These are phyloP conservation scores for Amphipyra berbera DNA, from an alignment of 2,888 invertebrate species.

Conservation along the genomic window DNA sequence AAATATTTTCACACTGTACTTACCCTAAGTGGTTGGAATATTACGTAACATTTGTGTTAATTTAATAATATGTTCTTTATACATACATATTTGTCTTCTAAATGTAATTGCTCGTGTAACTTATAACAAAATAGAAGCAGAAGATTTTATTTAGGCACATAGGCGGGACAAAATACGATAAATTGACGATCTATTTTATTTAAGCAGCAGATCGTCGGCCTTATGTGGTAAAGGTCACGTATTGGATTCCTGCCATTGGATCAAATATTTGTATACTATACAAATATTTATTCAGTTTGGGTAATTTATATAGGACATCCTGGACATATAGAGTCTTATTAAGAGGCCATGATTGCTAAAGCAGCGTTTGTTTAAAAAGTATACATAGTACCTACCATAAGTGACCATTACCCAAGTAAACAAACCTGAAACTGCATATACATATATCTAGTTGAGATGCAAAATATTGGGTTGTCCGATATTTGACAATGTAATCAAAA, in stretches of 20 bases:
- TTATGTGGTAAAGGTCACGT: no score
- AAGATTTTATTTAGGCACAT: not conserved
- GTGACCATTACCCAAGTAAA: no score
- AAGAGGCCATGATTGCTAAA: no score
- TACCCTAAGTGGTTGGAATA: slow-evolving; percentile 43
- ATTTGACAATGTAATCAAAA: slow-evolving; percentile 42
- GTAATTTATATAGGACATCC: no score
- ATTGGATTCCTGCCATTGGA: not conserved
- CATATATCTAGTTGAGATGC: slow-evolving; percentile 10
- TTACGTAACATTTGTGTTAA: slow-evolving; percentile 44
- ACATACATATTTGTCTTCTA: slow-evolving; percentile 7
- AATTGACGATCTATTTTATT: no score
- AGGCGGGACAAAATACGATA: no score
- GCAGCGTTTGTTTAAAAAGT: no score
- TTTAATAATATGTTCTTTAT: slow-evolving; percentile 24
- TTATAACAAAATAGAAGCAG: not conserved
- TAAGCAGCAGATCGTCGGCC: no score
- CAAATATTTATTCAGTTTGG: not conserved
- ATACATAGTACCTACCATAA: no score
- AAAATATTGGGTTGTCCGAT: slow-evolving; percentile 33
- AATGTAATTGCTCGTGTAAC: slow-evolving; percentile 5
- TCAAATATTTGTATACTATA: not conserved
- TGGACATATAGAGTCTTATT: no score
- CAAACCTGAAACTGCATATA: slow-evolving; percentile 7
- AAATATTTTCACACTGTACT: slow-evolving; percentile 48